Evolutionary conservation across 1,140 invertebrate species (phyloP), one percentile per base, ranked within the genome.

Genomic region (Daktulosphaira vitifoliae): DNA sequence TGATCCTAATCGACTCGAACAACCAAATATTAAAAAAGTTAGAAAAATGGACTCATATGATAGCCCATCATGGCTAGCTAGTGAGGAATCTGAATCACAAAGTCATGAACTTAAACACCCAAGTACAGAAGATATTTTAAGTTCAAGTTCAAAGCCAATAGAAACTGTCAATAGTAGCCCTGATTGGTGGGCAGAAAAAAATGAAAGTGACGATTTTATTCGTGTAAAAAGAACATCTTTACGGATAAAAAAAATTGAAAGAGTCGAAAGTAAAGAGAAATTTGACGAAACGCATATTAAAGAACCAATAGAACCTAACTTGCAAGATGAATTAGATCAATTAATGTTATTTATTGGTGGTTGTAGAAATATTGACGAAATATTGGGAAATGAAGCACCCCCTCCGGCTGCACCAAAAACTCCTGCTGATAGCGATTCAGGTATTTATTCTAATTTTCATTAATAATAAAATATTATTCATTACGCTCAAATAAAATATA

Each of bases 291-390:
- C n/a, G n/a, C n/a, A n/a, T n/a, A 11, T 33, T 11, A 33, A 33
- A 33, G 29, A 33, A 33, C 44, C 37, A 44, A 66, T 44, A 53
- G 65, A 53, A 48, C 50, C 62, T n/a, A 54, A 20, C 29, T 39
- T 68, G 66, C 56, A 3, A 67, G 67, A 59, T 26, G 71, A 54
- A 68, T 66, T 62, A 69, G 62, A 75, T 5, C 76, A 75, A 42
- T 69, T 77, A 29, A 72, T 78, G 68, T 74, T 84, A 65, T 90
- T 88, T 72, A 89, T 90, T 69, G 86, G 88, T 20, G 80, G 81
- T 65, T 83, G 87, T 71, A 87, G 83, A 11, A 88, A 91, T 73
- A 90, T 92, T 65, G 88, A 91, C 71, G 87, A 90, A 70, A 80
- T 90, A 70, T 76, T 92, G 50, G 88, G 87, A 6, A 78, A 78